These are phyloP conservation scores for Upupa epops DNA, from an alignment of 2,113 vertebrate genomes.

Conservation along the genomic window DNA sequence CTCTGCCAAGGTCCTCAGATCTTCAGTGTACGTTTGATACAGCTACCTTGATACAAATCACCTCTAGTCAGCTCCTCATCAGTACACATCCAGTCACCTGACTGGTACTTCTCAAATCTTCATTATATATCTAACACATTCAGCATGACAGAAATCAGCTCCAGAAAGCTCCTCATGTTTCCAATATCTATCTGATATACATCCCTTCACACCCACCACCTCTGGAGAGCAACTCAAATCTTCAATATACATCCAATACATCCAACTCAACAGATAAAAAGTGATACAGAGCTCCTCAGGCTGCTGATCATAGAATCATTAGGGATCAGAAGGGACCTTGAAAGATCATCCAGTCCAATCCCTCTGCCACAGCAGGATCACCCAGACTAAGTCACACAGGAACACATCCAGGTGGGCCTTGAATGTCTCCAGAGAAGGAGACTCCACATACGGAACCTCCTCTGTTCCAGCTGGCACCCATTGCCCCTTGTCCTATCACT, in stretches of 20 bases:
- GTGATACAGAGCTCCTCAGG: not conserved
- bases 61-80: not conserved
- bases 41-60: not conserved
- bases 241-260: not conserved
- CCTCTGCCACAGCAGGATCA: too few relatives aligned
- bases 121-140: rapidly evolving
- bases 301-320: too few relatives aligned
- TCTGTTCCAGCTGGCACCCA: too few relatives aligned
- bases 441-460: too few relatives aligned
- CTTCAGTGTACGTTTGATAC: not conserved
- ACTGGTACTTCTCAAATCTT: not conserved
- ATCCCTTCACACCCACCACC: not conserved
- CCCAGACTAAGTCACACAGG: too few relatives aligned
- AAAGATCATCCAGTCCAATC: too few relatives aligned
- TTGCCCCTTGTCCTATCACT: too few relatives aligned
- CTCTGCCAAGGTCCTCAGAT: not conserved
- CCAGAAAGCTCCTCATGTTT: not conserved
- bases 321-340: too few relatives aligned
- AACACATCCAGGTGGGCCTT: too few relatives aligned
- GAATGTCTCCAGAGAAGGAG: too few relatives aligned
- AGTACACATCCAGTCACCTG: rapidly evolving
- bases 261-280: not conserved
- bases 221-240: not conserved
- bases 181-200: too few relatives aligned
- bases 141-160: rapidly evolving